These are phyloP conservation scores for Microhierax caerulescens DNA, from an alignment of 2,797 vertebrate species.

Conservation along the genomic window DNA sequence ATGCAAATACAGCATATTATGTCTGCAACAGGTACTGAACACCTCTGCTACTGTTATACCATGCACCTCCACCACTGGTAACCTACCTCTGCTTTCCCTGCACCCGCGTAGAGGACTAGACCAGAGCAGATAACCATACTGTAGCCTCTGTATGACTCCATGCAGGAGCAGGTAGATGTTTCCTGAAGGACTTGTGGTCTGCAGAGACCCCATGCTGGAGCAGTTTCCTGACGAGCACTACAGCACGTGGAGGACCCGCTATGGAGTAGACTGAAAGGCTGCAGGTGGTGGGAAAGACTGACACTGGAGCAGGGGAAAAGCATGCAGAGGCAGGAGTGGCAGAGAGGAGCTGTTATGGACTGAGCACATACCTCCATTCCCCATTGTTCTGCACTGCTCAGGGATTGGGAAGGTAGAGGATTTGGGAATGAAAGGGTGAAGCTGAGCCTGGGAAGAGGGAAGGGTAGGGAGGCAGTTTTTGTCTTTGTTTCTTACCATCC, in stretches of 20 bases:
- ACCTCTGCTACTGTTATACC: neutral
- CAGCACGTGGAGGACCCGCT: neutral
- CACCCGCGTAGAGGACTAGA: neutral
- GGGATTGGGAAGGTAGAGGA: neutral
- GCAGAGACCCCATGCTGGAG: neutral
- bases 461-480: neutral
- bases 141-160: neutral
- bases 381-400: fast-evolving
- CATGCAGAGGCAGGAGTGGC: fast-evolving
- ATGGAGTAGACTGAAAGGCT: neutral
- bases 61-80: neutral
- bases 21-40: neutral
- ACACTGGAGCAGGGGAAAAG: neutral
- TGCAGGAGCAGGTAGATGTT: fast-evolving
- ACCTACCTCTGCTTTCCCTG: neutral
- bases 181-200: neutral
- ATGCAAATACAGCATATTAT: neutral
- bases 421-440: neutral
- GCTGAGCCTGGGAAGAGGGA: neutral
- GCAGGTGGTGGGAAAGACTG: fast-evolving
- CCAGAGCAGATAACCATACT: neutral
- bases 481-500: too few species aligned
- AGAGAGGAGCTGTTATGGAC: neutral
- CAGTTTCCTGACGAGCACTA: neutral
- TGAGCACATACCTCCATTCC: neutral